phyloP scores from a whole-genome alignment of 2,888 invertebrate genomes.

The Yponomeuta cagnagella region DNA sequence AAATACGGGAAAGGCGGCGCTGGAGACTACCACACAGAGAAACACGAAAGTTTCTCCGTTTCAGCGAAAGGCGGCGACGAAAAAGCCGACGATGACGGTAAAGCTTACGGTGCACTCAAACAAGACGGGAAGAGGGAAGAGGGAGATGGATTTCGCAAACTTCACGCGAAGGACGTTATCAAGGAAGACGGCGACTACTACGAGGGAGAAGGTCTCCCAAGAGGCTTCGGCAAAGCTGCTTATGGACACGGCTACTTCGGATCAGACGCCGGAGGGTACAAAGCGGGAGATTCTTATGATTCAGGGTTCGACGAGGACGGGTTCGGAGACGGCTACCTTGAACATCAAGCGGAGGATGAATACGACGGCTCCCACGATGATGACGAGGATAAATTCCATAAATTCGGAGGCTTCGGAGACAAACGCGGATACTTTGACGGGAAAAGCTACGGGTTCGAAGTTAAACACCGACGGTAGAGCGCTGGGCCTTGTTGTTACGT shows the following conservation, averaged over 20 bases:
- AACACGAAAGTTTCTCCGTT: conserved; percentile 69
- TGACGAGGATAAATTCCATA: conserved; percentile 61
- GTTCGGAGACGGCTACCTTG: conserved; percentile 66
- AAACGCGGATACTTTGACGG: conserved; percentile 41
- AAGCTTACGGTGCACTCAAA: conserved; percentile 68
- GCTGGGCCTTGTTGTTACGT: conserved; percentile 26
- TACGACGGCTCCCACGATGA: conserved; percentile 66
- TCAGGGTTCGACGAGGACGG: conserved; percentile 64
- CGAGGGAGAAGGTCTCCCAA: conserved; percentile 77
- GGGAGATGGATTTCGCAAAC: conserved; percentile 80
- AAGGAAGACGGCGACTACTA: conserved; percentile 83
- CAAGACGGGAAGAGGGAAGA: conserved; percentile 77
- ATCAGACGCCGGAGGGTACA: conserved; percentile 64
- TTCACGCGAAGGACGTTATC: conserved; percentile 82
- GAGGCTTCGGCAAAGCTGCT: conserved; percentile 76
- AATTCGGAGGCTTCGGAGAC: conserved; percentile 66
- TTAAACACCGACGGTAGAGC: conserved; percentile 44
- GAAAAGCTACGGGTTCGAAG: conserved; percentile 63
- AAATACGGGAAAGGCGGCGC: conserved; percentile 71
- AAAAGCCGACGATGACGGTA: conserved; percentile 66
- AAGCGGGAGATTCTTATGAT: conserved; percentile 72
- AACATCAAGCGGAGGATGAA: conserved; percentile 68
- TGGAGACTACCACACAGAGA: conserved; percentile 71
- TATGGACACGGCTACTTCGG: conserved; percentile 68
- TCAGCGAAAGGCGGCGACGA: conserved; percentile 70